Conservation (phyloP, 2,888 invertebrate species). For the Cheilosia urbana region DNA sequence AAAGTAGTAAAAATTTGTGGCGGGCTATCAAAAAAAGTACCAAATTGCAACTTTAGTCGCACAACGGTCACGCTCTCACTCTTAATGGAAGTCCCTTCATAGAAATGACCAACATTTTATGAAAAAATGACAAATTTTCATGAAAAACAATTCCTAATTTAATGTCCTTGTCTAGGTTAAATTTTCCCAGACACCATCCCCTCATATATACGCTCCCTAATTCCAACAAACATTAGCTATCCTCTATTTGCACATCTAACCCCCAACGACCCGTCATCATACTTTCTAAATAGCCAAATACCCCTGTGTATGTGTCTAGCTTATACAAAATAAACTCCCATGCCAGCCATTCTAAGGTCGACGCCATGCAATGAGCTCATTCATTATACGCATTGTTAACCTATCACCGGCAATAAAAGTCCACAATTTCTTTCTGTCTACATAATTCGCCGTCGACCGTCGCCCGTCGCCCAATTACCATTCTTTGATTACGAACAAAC, state of each 20-base stretch:
- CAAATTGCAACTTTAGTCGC: no score
- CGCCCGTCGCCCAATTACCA: constrained; percentile 17
- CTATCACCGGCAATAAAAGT: constrained; percentile 52
- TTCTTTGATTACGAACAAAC: constrained; percentile 11
- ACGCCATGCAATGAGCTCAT: constrained; percentile 26
- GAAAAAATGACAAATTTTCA: no score
- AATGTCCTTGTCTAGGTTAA: no score
- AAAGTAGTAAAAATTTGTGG: no score
- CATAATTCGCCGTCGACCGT: constrained; percentile 16
- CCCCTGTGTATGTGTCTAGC: not conserved
- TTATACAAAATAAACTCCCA: not conserved
- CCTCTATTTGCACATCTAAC: not conserved
- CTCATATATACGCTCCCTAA: no score
- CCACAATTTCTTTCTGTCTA: constrained; percentile 19
- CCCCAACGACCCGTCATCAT: not conserved
- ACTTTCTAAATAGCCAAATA: not conserved
- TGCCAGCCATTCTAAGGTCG: not conserved
- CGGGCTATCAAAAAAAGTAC: no score
- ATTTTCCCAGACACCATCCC: no score
- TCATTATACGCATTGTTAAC: constrained; percentile 34
- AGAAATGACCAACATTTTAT: no score
- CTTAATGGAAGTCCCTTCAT: no score
- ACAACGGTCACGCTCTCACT: no score
- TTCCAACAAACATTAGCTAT: not conserved
- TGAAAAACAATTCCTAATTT: no score